These are phyloP conservation scores for Anhinga anhinga DNA, from an alignment of 2,113 vertebrate genomes.

Conservation along the genomic window DNA sequence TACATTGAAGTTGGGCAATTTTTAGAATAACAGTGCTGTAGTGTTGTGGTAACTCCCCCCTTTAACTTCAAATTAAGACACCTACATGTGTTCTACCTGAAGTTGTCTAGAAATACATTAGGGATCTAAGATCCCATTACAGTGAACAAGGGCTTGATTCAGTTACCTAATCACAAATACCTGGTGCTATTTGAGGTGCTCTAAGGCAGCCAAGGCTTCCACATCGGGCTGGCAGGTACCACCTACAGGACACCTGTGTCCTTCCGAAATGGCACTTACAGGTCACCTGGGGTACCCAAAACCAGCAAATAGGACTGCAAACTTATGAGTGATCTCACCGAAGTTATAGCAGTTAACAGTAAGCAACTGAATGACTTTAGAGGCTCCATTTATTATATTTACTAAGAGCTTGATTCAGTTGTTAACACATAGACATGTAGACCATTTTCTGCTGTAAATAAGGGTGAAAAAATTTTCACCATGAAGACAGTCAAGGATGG, in stretches of 20 bases:
- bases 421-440: neutral
- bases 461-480: neutral
- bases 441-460: neutral
- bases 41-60: neutral
- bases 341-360: neutral
- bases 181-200: neutral
- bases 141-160: neutral
- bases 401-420: neutral
- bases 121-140: neutral
- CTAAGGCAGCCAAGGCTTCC: neutral
- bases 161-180: neutral
- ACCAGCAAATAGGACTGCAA: neutral
- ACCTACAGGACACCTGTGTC: neutral
- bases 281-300: neutral
- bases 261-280: neutral
- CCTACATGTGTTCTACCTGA: neutral
- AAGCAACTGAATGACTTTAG: neutral
- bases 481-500: neutral
- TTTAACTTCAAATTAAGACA: neutral
- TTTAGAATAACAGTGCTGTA: neutral
- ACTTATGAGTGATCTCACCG: neutral
- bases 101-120: neutral
- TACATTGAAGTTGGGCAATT: neutral
- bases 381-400: neutral
- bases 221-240: neutral